Base-by-base conservation (phyloP, 2,113 vertebrate species). In the Gallinago paraguaiae region DNA sequence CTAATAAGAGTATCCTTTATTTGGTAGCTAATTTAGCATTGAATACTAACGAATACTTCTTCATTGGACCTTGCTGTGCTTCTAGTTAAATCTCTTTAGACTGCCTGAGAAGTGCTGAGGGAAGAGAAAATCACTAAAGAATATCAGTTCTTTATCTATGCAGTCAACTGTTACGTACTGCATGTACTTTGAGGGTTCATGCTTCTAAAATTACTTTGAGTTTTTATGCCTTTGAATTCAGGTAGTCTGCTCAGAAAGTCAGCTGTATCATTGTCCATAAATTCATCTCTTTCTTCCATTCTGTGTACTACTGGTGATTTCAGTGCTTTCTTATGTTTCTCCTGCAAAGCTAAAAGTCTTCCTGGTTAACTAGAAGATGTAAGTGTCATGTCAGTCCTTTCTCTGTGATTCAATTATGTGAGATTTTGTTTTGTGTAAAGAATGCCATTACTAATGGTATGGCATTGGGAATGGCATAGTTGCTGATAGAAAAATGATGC, bases 1-100 rank as follows among this genome's bases (percentile, higher is more conserved):
- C 31, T 88, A 57, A 77, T 93, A 88, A 92, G 56, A 71, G 41
- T 37, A 11, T 35, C 48, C 57, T 88, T 64, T 95, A 86, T 92
- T 81, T 88, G 64, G 59, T 45, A 83, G 45, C 54, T 96, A 77
- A 93, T 94, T 84, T 88, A 86, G 31, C 86, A 65, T 37, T 82
- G 63, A 90, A 82, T 59, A 50, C 22, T 82, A 50, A 39, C 56
- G 7, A 53, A 59, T 86, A 83, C 13, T 46, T 77, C 50, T 74
- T 20, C n/a, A 15, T 22, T 50, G 43, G 33, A 63, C 37, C 17
- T 63, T 17, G 8, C 28, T 59, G 12, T 82, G 64, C 16, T 13
- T 93, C 31, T 67, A 39, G 31, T 43, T 59, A 92, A 89, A 61
- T 30, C 35, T 28, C 56, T 53, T 95, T 51, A 69, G 19, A 46